Evolutionary conservation across 2,113 vertebrate genomes (phyloP).

Genomic region (Platycercus adscitus): DNA sequence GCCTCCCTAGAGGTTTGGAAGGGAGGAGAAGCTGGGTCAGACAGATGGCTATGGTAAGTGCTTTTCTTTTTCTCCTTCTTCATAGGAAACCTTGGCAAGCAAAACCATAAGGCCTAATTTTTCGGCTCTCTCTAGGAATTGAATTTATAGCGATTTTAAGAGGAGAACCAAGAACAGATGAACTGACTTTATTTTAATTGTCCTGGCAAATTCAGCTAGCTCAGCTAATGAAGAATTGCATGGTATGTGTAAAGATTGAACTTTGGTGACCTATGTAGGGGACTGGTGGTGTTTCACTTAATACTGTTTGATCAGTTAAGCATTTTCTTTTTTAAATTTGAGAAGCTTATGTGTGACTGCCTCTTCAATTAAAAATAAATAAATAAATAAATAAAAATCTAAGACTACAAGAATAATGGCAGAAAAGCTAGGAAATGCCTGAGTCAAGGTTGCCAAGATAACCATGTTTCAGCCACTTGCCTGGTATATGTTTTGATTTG

Average conservation of each 20-base stretch:
- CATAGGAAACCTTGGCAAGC: background rate
- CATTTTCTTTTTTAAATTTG: background rate
- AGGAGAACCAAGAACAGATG: background rate
- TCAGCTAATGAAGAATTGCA: background rate
- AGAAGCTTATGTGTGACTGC: background rate
- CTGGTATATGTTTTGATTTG: background rate
- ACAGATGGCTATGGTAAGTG: constrained; percentile 11
- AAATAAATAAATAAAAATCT: background rate
- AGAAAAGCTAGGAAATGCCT: background rate
- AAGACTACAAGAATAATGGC: background rate
- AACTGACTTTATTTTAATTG: background rate
- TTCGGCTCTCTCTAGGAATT: background rate
- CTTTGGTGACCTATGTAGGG: background rate
- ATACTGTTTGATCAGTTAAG: background rate
- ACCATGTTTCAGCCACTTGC: background rate
- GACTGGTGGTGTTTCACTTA: background rate
- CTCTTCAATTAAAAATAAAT: background rate
- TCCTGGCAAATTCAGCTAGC: background rate
- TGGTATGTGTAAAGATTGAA: background rate
- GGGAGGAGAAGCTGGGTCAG: background rate
- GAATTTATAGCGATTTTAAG: background rate
- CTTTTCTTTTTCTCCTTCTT: background rate
- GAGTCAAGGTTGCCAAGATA: background rate
- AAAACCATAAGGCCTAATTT: background rate
- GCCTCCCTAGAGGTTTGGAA: background rate